These are phyloP conservation scores for Toxostoma redivivum DNA, from an alignment of 2,113 vertebrate genomes.

Conservation along the genomic window DNA sequence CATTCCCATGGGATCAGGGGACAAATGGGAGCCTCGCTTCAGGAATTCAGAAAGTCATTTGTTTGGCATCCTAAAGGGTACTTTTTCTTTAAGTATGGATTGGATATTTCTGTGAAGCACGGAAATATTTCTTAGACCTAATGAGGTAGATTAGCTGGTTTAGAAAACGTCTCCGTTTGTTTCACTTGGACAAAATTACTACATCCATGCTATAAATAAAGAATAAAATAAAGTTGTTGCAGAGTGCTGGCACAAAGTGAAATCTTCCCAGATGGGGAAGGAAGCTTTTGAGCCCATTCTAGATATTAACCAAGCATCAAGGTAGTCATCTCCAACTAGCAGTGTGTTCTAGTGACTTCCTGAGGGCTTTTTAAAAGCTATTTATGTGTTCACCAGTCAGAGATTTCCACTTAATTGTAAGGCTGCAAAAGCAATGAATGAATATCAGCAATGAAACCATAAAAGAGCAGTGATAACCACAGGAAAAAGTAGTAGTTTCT, in stretches of 20 bases:
- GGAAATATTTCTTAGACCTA: not conserved
- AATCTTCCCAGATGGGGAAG: conserved; percentile 26
- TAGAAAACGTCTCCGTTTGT: not conserved
- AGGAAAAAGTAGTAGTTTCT: not conserved
- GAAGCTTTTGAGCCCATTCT: conserved; percentile 45
- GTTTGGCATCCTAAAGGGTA: not conserved
- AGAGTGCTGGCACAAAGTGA: conserved; percentile 19
- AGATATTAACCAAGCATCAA: conserved; percentile 35
- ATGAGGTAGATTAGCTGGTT: not conserved
- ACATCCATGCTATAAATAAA: not conserved
- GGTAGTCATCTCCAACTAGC: conserved; percentile 24
- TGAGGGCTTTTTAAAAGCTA: conserved; percentile 28
- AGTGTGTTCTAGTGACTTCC: conserved; percentile 39
- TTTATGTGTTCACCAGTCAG: conserved; percentile 36
- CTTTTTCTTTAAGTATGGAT: not conserved
- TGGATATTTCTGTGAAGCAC: not conserved
- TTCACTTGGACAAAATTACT: not conserved
- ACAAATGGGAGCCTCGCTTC: not conserved
- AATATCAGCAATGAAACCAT: not conserved
- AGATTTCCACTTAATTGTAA: conserved; percentile 33
- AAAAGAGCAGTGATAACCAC: not conserved
- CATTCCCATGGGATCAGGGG: not conserved
- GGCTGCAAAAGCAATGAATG: not conserved
- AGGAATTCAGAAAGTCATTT: not conserved
- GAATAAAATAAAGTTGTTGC: conserved; percentile 36